Evolutionary conservation across 2,113 vertebrate genomes (phyloP).

Genomic region (Poecilia latipinna): DNA sequence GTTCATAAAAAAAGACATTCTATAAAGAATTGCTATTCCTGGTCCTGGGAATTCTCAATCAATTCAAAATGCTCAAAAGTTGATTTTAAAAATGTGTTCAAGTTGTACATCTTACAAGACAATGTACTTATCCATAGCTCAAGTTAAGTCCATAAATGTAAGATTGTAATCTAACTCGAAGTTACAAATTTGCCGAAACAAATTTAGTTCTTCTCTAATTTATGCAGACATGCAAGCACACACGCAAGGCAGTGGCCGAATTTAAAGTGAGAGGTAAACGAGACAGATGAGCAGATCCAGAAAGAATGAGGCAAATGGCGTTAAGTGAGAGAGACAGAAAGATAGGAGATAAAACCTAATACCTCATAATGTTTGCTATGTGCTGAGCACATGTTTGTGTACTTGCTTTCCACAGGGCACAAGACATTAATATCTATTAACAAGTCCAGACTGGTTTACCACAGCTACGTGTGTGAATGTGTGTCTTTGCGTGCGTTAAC

Average conservation of each 20-base stretch:
- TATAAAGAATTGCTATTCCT: too few relatives aligned
- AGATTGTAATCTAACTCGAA: not conserved
- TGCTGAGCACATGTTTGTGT: slow-evolving; percentile 66
- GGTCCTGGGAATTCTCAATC: too few relatives aligned
- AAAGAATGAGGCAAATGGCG: slow-evolving; percentile 11
- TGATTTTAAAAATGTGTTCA: too few relatives aligned
- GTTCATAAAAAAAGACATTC: too few relatives aligned
- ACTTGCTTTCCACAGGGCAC: slow-evolving; percentile 63
- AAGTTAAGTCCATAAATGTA: not conserved
- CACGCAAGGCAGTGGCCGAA: not conserved
- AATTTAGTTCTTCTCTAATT: not conserved
- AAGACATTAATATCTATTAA: slow-evolving; percentile 63
- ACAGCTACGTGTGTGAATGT: slow-evolving; percentile 48
- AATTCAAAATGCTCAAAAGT: not conserved
- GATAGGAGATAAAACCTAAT: slow-evolving; percentile 51
- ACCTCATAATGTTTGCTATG: slow-evolving; percentile 66
- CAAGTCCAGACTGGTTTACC: slow-evolving; percentile 50
- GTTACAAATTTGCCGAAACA: not conserved
- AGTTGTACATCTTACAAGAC: too few relatives aligned
- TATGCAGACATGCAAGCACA: not conserved
- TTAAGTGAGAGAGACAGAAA: slow-evolving; percentile 39
- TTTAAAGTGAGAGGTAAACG: not conserved
- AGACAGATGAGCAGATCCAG: not conserved
- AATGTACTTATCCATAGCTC: not conserved
- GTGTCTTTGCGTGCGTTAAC: slow-evolving; percentile 31